Percentiles rank a stretch among this genome's conserved stretches.
phyloP scores from a whole-genome alignment of 2,113 vertebrate genomes.

The Proteles cristata region DNA sequence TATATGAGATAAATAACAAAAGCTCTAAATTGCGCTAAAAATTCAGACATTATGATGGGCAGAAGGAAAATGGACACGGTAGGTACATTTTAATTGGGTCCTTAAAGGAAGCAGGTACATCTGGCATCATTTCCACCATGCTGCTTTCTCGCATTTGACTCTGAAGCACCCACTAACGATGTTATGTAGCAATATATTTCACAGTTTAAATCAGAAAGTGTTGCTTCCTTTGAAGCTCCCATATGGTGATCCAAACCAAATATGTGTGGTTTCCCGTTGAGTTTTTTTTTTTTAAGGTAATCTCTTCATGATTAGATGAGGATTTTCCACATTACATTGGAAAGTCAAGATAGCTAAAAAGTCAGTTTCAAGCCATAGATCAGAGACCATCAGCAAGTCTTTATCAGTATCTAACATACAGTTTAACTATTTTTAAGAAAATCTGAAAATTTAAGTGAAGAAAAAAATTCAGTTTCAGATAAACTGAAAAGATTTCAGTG shows the following conservation, averaged over 20 bases:
- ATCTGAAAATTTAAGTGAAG: neutral
- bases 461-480: slow-evolving; percentile 7
- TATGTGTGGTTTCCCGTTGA: neutral
- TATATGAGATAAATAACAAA: slow-evolving; percentile 14
- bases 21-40: neutral
- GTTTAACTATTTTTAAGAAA: slow-evolving; percentile 39
- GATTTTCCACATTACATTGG: neutral
- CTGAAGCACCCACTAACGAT: neutral
- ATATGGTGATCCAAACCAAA: slow-evolving; percentile 42
- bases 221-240: slow-evolving; percentile 42
- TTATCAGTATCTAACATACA: neutral
- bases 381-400: neutral
- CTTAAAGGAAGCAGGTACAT: neutral
- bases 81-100: neutral
- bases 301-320: slow-evolving; percentile 22
- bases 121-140: neutral
- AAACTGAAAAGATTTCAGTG: neutral
- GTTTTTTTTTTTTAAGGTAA: slow-evolving; percentile 15
- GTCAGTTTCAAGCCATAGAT: slow-evolving; percentile 35
- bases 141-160: neutral
- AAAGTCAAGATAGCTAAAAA: slow-evolving; percentile 34
- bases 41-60: neutral
- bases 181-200: neutral
- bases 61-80: neutral
- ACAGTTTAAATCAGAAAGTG: slow-evolving; percentile 42